These are phyloP conservation scores for Andricus quercusramuli DNA, from an alignment of 2,888 invertebrate species.

Conservation along the genomic window DNA sequence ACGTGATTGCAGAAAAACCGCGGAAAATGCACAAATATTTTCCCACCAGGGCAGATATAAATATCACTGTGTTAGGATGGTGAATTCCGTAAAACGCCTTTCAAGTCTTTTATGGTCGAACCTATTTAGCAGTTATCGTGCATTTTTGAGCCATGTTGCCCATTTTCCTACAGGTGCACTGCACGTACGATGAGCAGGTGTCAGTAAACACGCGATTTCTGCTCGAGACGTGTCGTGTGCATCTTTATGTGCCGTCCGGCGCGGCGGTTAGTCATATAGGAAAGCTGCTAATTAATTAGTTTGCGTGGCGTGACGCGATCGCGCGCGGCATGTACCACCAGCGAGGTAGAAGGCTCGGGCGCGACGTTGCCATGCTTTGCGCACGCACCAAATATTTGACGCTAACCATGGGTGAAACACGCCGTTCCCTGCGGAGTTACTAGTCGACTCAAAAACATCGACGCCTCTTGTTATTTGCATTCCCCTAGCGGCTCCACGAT, in stretches of 20 bases:
- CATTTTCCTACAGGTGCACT: background rate
- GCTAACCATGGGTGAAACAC: slow-evolving; percentile 77
- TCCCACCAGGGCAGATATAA: too few relatives aligned
- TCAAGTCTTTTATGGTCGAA: background rate
- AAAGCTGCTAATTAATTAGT: slow-evolving; percentile 74
- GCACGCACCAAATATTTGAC: slow-evolving; percentile 77
- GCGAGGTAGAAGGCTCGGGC: slow-evolving; percentile 42
- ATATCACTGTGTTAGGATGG: background rate
- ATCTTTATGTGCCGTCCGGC: slow-evolving; percentile 21
- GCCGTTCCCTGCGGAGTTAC: slow-evolving; percentile 70
- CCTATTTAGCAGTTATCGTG: background rate
- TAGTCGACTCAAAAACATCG: slow-evolving; percentile 77
- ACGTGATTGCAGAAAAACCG: too few relatives aligned
- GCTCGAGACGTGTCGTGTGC: background rate
- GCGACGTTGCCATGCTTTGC: slow-evolving; percentile 75
- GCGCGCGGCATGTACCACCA: slow-evolving; percentile 52
- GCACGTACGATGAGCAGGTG: background rate
- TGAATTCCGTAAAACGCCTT: background rate
- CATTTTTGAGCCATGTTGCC: background rate
- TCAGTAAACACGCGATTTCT: background rate
- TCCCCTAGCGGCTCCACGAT: slow-evolving; percentile 69
- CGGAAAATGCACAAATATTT: too few relatives aligned
- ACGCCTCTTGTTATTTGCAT: slow-evolving; percentile 75
- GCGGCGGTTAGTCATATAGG: slow-evolving; percentile 58
- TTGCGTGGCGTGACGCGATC: slow-evolving; percentile 69